Percentiles rank a stretch among this genome's conserved stretches.
Evolutionary conservation across 2,797 vertebrate species (phyloP).

Genomic region (Gymnocypris eckloni): DNA sequence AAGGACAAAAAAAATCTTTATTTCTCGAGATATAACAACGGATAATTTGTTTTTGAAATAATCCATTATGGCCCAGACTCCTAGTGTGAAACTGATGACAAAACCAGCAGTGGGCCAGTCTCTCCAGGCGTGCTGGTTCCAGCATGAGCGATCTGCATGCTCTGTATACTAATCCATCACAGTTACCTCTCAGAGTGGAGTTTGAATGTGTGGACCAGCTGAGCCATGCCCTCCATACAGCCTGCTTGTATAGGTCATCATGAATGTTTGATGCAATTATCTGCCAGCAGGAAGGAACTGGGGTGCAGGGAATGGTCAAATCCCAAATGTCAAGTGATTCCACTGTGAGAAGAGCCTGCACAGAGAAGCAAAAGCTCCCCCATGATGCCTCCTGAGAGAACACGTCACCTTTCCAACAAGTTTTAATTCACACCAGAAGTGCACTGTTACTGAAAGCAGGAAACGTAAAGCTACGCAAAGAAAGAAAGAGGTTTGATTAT

Average conservation of each 20-base stretch:
- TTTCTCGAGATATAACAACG: background rate
- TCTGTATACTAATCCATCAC: constrained; percentile 31
- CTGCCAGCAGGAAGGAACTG: constrained; percentile 39
- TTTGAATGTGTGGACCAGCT: constrained; percentile 35
- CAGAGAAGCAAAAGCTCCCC: background rate
- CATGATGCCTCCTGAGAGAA: background rate
- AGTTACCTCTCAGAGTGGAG: constrained; percentile 10
- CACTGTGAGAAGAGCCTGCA: background rate
- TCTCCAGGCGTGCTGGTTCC: background rate
- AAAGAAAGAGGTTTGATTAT: background rate
- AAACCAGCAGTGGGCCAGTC: background rate
- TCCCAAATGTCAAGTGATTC: constrained; percentile 66
- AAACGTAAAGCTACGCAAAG: background rate
- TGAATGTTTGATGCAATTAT: constrained; percentile 70
- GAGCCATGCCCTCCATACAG: constrained; percentile 46
- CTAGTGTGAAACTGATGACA: constrained; percentile 16
- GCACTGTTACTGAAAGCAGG: background rate
- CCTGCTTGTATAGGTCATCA: constrained; percentile 58
- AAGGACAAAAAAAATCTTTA: background rate
- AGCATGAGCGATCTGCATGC: background rate
- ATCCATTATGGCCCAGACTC: background rate
- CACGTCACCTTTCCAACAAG: background rate
- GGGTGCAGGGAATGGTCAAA: constrained; percentile 47
- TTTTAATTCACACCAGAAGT: background rate
- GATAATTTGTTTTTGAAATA: background rate